Evolutionary conservation across 1,140 invertebrate species (phyloP), one percentile per base, ranked within the genome.

Genomic region (Vollenhovia emeryi): DNA sequence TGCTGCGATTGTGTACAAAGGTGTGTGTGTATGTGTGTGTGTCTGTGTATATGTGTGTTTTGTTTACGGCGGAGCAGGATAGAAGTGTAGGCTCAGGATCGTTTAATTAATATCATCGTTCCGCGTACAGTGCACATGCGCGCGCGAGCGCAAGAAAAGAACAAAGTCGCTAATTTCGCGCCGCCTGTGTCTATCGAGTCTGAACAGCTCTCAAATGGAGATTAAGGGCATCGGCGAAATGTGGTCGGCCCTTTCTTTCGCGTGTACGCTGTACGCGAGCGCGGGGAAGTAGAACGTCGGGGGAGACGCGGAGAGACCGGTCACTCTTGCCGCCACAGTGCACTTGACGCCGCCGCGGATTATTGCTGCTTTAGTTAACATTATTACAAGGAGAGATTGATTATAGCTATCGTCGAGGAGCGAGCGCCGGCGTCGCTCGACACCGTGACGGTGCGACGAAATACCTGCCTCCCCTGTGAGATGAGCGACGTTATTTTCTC

Each of bases 331-430:
- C 55, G 50, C 13, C 69, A 76, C 79, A 68, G 55, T 52, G 68
- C 62, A 71, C 15, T 68, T 60, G 66, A 80, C 82, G 68, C 75
- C 27, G 57, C 48, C 9, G 21, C 40, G 43, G 52, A 89, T 88
- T 88, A 88, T 88, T 89, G 87, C 87, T 88, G 87, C 68, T 82
- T 88, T 87, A 71, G 62, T 88, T 89, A 88, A 88, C 55, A 64
- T 80, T 78, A 71, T 88, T 88, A 86, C 30, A 30, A 71, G 33
- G 18, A n/a, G n/a, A 62, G 52, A 80, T 87, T 88, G 68, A 86
- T 88, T 89, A 86, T 74, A 86, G 69, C 82, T 86, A 84, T 75
- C 59, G 48, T 82, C 27, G 48, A 40, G 36, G 85, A 75, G 66
- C 79, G 40, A 73, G 36, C 50, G 40, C 33, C 64, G 27, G 52